Base-by-base conservation (phyloP, 92 coral and sea anemone species). In the Anthopleura xanthogrammica region DNA sequence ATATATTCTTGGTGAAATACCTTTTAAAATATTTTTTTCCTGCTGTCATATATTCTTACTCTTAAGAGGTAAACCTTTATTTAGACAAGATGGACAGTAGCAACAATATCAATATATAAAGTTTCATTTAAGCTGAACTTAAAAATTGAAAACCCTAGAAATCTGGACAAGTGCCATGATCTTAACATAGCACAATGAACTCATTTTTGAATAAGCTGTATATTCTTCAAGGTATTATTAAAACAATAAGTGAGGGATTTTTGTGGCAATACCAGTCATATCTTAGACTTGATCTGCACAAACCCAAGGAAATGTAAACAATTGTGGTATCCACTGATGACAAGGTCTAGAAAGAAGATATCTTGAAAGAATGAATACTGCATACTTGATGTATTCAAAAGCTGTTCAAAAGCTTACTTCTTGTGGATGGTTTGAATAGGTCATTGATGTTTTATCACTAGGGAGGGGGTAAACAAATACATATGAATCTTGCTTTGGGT, bases 311-410 rank as follows among this genome's bases (percentile, higher is more conserved):
- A 83, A 57, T 58, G 79, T 74, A 83, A 74, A 71, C 62, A 77
- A 76, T 77, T 76, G 82, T 84, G 81, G 87, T 84, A 64, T 77
- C 87, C 84, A 76, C 52, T 76, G 77, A 65, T 84, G 87, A 84
- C 87, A 84, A 77, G 39, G 7, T 65, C 8, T 22, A 62, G 82
- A 84, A 84, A 84, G 77, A 36, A 41, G 76, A 77, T 76, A 77
- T 76, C 60, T 76, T 77, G 13, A 64, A 80, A 60, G 43, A 29
- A 57, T 60, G 68, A 41, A 64, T 41, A 77, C 5, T 22, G 16
- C 72, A 39, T 54, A 83, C 86, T 73, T 75, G 74, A 73, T 83
- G 56, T 20, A 20, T 73, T 57, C 79, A 73, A 83, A 81, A 71
- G 77, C 84, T 81, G 84, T 81, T 81, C 84, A 81, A 12, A 17